Evolutionary conservation across 2,888 invertebrate genomes (phyloP).

Genomic region (Sinelater perroti): DNA sequence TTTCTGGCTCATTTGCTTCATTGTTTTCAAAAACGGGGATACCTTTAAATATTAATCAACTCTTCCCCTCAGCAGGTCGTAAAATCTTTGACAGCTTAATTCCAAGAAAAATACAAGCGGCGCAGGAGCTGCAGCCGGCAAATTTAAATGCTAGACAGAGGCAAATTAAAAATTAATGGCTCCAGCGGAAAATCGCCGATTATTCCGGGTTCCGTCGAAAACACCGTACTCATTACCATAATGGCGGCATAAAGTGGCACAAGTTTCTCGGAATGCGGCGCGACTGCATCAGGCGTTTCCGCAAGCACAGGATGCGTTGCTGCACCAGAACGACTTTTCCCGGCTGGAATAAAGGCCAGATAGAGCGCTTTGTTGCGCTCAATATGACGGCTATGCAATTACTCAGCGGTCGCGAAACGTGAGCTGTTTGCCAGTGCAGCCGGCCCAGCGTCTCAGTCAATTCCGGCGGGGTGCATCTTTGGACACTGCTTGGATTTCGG

Average conservation of each 20-base stretch:
- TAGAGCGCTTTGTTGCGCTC: slow-evolving; percentile 32
- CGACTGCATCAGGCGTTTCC: slow-evolving; percentile 8
- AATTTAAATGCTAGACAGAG: background rate
- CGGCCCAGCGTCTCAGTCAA: slow-evolving; percentile 15
- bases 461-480: slow-evolving; percentile 6
- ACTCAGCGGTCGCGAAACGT: slow-evolving; percentile 33
- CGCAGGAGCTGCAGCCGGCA: background rate
- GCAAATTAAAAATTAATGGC: slow-evolving; percentile 5
- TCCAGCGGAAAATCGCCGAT: too few relatives aligned
- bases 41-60: slow-evolving; percentile 26
- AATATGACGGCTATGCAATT: slow-evolving; percentile 36
- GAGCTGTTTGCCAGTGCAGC: slow-evolving; percentile 28
- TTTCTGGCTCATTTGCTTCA: slow-evolving; percentile 28
- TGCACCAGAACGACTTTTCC: slow-evolving; percentile 21
- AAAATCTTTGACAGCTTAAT: slow-evolving; percentile 13
- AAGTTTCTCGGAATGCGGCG: too few relatives aligned
- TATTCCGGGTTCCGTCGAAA: too few relatives aligned
- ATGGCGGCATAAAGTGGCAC: too few relatives aligned
- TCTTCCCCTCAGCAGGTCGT: slow-evolving; percentile 12
- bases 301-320: slow-evolving; percentile 14
- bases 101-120: background rate
- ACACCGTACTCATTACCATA: too few relatives aligned
- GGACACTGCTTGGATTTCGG: slow-evolving; percentile 20
- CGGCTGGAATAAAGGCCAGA: slow-evolving; percentile 20
- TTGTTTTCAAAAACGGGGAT: slow-evolving; percentile 17